Conservation (phyloP, 2,797 vertebrate genomes). For the Monodelphis domestica region DNA sequence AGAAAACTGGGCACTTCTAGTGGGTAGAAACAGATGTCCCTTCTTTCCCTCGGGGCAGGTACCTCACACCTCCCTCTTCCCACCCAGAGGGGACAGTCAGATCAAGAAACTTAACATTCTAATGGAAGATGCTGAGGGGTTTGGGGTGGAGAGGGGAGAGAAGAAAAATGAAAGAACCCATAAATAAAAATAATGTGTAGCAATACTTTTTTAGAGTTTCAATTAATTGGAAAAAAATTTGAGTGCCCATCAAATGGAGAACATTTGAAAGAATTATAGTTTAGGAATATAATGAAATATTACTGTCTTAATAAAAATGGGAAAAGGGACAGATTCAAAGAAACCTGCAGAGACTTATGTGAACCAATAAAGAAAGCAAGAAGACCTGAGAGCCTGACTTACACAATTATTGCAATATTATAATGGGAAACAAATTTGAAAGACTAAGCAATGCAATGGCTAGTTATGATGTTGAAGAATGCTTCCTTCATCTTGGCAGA, state of each 20-base stretch:
- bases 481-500: background rate
- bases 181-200: background rate
- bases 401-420: background rate
- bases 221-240: background rate
- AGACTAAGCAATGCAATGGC: background rate
- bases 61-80: background rate
- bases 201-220: background rate
- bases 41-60: background rate
- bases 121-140: background rate
- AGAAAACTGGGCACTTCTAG: background rate
- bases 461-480: background rate
- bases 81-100: background rate
- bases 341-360: background rate
- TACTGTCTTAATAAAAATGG: background rate
- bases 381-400: background rate
- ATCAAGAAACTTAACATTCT: background rate
- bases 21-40: background rate
- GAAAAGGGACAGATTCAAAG: background rate
- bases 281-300: background rate
- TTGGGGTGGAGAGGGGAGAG: background rate
- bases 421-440: background rate
- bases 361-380: background rate
- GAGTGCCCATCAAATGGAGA: background rate
- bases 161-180: background rate
- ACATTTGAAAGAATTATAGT: background rate